Evolutionary conservation across 1,140 invertebrate species (phyloP), one percentile per base, ranked within the genome.

Genomic region (Wasmannia auropunctata): DNA sequence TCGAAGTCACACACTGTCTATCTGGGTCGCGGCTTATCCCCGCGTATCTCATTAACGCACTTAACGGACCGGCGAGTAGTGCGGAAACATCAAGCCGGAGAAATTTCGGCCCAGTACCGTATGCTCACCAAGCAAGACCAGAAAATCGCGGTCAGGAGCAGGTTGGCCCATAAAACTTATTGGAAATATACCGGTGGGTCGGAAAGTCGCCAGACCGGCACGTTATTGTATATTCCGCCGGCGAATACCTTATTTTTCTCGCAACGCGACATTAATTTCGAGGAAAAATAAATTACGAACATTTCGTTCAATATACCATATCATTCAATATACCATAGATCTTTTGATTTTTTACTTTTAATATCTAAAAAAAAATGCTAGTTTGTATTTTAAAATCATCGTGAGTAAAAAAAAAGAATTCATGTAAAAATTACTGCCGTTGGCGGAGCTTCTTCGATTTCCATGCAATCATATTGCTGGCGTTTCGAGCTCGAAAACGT

Each of bases 101-200:
- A 81, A 81, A 81, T 81, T 81, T 70, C 19, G 77, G 75, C 19
- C 31, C 4, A 22, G 22, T 49, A 79, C n/a, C 62, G 62, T 43
- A 16, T 37, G 60, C 28, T 80, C 76, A 22, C 34, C 65, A 22
- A 80, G 31, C 63, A 40, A 67, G 34, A 40, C 14, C 34, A 54
- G 37, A 62, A 46, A 76, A 81, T 81, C 49, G 77, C 34, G 77
- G 77, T 58, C 77, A 70, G 34, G 25, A 69, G 10, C 34, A 25
- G 19, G 25, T 37, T 54, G 62, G 34, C 43, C 51, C 19, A 75
- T 76, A 76, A 76, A 76, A 76, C 22, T 40, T 60, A 60, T 28
- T 37, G 31, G n/a, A 37, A 40, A 56, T 10, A 58, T 58, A 37
- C 46, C 14, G 34, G 28, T 19, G 22, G 37, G 16, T 25, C 16